phyloP scores from a whole-genome alignment of 2,888 invertebrate species.

The Andricus curvator region DNA sequence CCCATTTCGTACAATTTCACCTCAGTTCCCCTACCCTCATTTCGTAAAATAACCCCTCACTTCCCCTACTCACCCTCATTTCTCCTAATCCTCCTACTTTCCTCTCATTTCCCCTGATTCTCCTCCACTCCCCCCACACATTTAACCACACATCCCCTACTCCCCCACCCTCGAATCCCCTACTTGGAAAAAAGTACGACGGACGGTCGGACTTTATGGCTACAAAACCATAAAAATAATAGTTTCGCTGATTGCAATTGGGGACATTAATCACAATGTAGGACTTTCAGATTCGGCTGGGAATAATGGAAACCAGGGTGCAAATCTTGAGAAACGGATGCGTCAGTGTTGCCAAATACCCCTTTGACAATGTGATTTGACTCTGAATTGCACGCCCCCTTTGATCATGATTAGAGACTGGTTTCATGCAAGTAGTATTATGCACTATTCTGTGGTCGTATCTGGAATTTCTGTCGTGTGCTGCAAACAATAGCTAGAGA shows the following conservation, averaged over 20 bases:
- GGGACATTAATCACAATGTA: background rate
- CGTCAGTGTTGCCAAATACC: background rate
- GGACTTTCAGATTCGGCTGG: background rate
- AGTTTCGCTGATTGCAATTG: background rate
- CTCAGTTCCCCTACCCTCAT: too few species aligned
- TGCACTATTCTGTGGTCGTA: background rate
- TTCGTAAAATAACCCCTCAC: too few species aligned
- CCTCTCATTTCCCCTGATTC: too few species aligned
- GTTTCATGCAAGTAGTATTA: background rate
- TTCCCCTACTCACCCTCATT: too few species aligned
- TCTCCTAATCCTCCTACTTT: too few species aligned
- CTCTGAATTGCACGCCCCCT: background rate
- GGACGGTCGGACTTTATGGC: too few species aligned
- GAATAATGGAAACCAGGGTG: background rate
- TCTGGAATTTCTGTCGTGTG: background rate
- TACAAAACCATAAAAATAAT: too few species aligned
- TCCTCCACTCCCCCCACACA: too few species aligned
- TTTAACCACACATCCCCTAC: too few species aligned
- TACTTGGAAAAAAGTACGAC: too few species aligned
- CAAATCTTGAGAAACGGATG: background rate
- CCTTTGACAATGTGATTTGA: conserved; percentile 2
- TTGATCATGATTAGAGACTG: conserved; percentile 7
- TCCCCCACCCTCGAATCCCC: too few species aligned
- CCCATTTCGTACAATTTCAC: too few species aligned
- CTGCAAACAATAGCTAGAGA: background rate